phyloP scores from a whole-genome alignment of 2,113 vertebrate genomes.

The Strix uralensis region DNA sequence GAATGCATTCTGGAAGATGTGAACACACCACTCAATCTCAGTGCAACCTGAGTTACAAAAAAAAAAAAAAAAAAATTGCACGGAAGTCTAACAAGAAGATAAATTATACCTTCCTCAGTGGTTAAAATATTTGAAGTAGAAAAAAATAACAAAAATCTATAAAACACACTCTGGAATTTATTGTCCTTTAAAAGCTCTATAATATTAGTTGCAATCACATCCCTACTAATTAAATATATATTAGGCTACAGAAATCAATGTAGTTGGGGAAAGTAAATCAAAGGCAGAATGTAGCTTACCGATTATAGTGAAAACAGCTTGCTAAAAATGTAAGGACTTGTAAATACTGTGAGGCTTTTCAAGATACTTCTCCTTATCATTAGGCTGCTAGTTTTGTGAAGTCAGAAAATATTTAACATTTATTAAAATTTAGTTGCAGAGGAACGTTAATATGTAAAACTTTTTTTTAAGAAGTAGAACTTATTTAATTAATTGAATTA shows the following conservation, averaged over 20 bases:
- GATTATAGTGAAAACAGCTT: neutral
- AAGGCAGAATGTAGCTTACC: neutral
- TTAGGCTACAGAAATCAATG: conserved; percentile 44
- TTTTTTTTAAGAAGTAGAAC: conserved; percentile 29
- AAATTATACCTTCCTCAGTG: neutral
- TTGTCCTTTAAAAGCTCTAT: conserved; percentile 35
- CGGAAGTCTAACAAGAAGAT: neutral
- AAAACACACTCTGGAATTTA: conserved; percentile 26
- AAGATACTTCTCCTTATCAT: conserved; percentile 12
- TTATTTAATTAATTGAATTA: conserved; percentile 56
- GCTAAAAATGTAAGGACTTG: conserved; percentile 3
- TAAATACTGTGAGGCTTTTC: neutral
- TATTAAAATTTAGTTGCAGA: conserved; percentile 54
- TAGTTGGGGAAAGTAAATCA: conserved; percentile 41
- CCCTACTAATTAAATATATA: conserved; percentile 63
- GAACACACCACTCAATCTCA: neutral
- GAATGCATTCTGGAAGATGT: neutral
- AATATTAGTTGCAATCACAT: conserved; percentile 31
- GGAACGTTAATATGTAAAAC: conserved; percentile 30
- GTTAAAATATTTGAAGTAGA: conserved; percentile 21
- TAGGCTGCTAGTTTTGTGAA: neutral
- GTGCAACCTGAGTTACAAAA: neutral
- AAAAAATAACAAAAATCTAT: conserved; percentile 33
- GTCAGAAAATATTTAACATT: conserved; percentile 46
- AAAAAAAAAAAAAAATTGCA: neutral